Evolutionary conservation across 2,888 invertebrate genomes (phyloP), one percentile per base, ranked within the genome.

Genomic region (Pogonocherus hispidulus): DNA sequence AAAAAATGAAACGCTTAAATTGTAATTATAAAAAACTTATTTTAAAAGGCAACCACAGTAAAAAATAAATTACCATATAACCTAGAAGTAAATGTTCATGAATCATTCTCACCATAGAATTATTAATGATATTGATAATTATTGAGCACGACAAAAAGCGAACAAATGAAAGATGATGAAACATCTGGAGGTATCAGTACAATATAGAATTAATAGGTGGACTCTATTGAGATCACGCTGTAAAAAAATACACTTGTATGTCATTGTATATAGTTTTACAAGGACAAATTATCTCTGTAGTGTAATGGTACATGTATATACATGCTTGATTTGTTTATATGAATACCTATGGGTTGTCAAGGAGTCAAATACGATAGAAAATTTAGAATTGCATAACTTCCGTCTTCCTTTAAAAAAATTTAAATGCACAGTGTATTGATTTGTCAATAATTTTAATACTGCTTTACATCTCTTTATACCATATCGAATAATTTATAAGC

Each of bases 41-140:
- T 41, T 41, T 41, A 41, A 41, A 41, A 8, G 41, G 16, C 27
- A 27, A 27, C 41, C 16, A 5, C n/a, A 2, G 5, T 41, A 52
- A 27, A 52, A 18, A 32, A 32, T 19, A 52, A 52, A 52, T 52
- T 32, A 52, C 14, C 52, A 52, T 32, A 52, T 52, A 32, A 32
- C 51, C 27, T 16, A 27, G 27, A 23, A 51, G 19, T 51, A 27
- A 51, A 51, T 1, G 27, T 14, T 27, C 16, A 27, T 52, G 32
- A 52, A 18, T 52, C 52, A 52, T 19, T 18, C 18, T 18, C 27
- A 8, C 27, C 14, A 32, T 27, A 18, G 14, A 51, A 51, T 51
- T 51, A 52, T 32, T 35, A 32, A 19, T 32, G 19, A 16, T 35
- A 32, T 32, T 35, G 18, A 19, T 32, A 11, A 16, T 35, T 16